phyloP scores from a whole-genome alignment of 2,113 vertebrate species.

The Indicator maculatus region DNA sequence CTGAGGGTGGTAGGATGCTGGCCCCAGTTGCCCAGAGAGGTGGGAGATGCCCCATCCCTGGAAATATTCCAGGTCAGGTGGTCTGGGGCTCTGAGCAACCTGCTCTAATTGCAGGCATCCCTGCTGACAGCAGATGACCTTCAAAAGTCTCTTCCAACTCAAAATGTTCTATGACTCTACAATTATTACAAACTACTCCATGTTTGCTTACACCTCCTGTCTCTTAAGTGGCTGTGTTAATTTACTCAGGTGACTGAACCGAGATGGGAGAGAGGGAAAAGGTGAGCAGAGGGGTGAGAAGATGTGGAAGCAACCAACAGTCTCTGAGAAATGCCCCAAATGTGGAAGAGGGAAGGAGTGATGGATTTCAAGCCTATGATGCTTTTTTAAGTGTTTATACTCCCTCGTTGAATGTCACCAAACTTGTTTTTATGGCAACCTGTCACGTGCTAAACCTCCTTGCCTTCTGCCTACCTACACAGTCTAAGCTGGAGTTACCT shows the following conservation, averaged over 20 bases:
- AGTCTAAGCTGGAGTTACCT: background rate
- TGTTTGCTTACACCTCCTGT: background rate
- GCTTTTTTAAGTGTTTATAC: accelerated
- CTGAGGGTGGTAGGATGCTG: background rate
- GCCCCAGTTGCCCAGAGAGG: background rate
- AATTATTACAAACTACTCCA: background rate
- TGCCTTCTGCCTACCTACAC: background rate
- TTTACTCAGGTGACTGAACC: background rate
- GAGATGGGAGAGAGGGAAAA: background rate
- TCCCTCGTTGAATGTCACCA: background rate
- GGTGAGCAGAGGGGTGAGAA: background rate
- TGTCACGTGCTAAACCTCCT: background rate
- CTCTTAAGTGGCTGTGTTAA: background rate
- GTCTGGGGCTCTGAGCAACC: background rate
- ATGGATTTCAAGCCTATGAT: background rate
- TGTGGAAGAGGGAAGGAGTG: accelerated
- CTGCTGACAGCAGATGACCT: background rate
- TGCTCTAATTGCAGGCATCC: background rate
- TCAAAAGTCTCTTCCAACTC: background rate
- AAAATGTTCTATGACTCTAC: background rate
- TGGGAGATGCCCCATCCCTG: background rate
- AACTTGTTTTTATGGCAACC: background rate
- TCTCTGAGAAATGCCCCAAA: background rate
- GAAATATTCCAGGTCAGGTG: background rate
- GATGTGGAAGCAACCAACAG: background rate